phyloP scores from a whole-genome alignment of 2,113 vertebrate genomes.

The Gambusia affinis region DNA sequence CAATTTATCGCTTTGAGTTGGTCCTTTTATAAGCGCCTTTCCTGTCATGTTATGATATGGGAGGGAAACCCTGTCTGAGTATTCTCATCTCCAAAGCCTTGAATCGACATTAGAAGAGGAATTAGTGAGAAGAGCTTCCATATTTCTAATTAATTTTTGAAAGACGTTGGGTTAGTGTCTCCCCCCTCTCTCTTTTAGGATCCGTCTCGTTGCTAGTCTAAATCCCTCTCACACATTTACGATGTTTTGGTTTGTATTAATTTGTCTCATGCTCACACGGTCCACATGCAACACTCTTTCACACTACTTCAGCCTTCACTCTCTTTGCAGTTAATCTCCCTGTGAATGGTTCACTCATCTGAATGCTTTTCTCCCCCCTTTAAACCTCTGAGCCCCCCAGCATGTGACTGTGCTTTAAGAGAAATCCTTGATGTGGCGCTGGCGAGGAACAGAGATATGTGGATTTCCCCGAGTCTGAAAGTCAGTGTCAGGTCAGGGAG shows the following conservation, averaged over 20 bases:
- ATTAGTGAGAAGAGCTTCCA: slow-evolving; percentile 59
- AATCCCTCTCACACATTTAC: slow-evolving; percentile 45
- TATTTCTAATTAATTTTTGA: slow-evolving; percentile 77
- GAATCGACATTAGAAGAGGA: slow-evolving; percentile 72
- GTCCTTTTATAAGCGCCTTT: slow-evolving; percentile 54
- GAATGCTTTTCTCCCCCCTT: slow-evolving; percentile 25
- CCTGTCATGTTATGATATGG: slow-evolving; percentile 58
- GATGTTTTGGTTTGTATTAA: slow-evolving; percentile 27
- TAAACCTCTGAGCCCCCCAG: slow-evolving; percentile 67
- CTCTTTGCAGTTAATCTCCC: slow-evolving; percentile 67
- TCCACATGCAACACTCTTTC: slow-evolving; percentile 26
- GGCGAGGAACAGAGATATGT: slow-evolving; percentile 70
- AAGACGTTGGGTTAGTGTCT: slow-evolving; percentile 58
- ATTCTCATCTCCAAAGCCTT: slow-evolving; percentile 64
- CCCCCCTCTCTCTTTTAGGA: slow-evolving; percentile 54
- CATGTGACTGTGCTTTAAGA: slow-evolving; percentile 78
- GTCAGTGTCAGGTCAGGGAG: slow-evolving; percentile 68
- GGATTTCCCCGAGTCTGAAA: slow-evolving; percentile 67
- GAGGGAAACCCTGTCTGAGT: slow-evolving; percentile 57
- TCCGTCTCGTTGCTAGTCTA: slow-evolving; percentile 61
- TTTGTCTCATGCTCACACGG: slow-evolving; percentile 19
- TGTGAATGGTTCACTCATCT: slow-evolving; percentile 69
- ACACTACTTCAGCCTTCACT: slow-evolving; percentile 31
- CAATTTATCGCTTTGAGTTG: slow-evolving; percentile 62
- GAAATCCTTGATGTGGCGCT: slow-evolving; percentile 77